These are phyloP conservation scores for Isoperla grammatica DNA, from an alignment of 2,888 invertebrate species.

Conservation along the genomic window DNA sequence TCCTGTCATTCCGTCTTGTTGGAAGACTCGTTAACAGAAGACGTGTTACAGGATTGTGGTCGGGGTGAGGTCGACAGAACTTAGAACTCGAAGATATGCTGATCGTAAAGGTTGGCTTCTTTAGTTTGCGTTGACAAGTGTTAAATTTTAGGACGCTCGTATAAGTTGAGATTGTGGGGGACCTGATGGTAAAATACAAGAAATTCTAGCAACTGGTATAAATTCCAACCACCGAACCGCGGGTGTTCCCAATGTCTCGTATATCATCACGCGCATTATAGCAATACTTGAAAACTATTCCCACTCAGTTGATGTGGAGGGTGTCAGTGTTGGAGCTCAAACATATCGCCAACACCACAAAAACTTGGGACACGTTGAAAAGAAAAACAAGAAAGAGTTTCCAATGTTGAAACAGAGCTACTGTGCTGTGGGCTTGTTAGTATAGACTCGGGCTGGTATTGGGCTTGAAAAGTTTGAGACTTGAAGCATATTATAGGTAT, in stretches of 20 bases:
- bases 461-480: no score
- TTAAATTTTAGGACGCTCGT: constrained; percentile 19
- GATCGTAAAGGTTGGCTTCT: constrained; percentile 17
- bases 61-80: constrained; percentile 8
- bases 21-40: neutral
- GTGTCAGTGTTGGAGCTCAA: neutral
- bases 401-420: no score
- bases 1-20: constrained; percentile 6
- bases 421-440: no score
- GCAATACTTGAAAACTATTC: constrained; percentile 11
- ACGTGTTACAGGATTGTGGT: constrained; percentile 2
- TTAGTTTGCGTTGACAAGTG: constrained; percentile 21
- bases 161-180: constrained; percentile 7
- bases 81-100: neutral
- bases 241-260: constrained; percentile 11
- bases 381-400: no score
- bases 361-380: no score
- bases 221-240: neutral
- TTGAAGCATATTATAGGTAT: no score
- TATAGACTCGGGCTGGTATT: no score
- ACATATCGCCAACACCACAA: neutral
- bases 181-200: neutral
- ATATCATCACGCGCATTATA: constrained; percentile 11
- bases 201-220: neutral
- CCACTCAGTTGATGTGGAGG: neutral